Conservation (phyloP, 2,888 invertebrate species). For the Dexiosoma caninum region DNA sequence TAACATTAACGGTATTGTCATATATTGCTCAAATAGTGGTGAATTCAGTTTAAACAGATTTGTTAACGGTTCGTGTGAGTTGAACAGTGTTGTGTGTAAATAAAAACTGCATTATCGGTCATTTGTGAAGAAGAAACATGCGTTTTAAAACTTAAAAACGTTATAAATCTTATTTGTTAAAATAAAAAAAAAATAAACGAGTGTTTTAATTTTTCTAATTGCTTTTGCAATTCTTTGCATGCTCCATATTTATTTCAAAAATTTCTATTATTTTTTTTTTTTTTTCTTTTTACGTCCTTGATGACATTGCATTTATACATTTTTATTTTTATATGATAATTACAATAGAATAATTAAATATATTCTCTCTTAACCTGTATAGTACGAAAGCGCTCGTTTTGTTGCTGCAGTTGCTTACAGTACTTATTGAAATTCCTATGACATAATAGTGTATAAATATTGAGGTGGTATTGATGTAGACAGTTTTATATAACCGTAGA, state of each 20-base stretch:
- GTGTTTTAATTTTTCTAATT: slow-evolving; percentile 11
- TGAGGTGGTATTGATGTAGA: slow-evolving; percentile 42
- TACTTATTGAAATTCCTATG: background rate
- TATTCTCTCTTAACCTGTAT: slow-evolving; percentile 65
- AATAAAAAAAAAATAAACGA: background rate
- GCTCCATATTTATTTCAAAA: slow-evolving; percentile 68
- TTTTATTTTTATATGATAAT: slow-evolving; percentile 58
- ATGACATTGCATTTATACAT: slow-evolving; percentile 71
- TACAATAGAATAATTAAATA: slow-evolving; percentile 56
- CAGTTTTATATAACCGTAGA: background rate
- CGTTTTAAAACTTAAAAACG: too few relatives aligned
- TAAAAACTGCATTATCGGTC: too few relatives aligned
- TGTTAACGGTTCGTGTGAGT: too few relatives aligned
- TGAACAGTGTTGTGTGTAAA: too few relatives aligned
- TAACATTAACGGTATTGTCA: too few relatives aligned
- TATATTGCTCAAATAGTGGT: too few relatives aligned
- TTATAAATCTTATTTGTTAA: background rate
- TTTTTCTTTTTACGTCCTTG: slow-evolving; percentile 68
- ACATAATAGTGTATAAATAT: background rate
- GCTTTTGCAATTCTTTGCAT: slow-evolving; percentile 69
- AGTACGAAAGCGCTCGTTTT: slow-evolving; percentile 73
- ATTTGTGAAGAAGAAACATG: too few relatives aligned
- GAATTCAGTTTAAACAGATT: too few relatives aligned
- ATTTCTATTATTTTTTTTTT: slow-evolving; percentile 62
- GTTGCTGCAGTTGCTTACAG: slow-evolving; percentile 71